Evolutionary conservation across 1,140 invertebrate genomes (phyloP).

Genomic region (Leptoteleia sp.): DNA sequence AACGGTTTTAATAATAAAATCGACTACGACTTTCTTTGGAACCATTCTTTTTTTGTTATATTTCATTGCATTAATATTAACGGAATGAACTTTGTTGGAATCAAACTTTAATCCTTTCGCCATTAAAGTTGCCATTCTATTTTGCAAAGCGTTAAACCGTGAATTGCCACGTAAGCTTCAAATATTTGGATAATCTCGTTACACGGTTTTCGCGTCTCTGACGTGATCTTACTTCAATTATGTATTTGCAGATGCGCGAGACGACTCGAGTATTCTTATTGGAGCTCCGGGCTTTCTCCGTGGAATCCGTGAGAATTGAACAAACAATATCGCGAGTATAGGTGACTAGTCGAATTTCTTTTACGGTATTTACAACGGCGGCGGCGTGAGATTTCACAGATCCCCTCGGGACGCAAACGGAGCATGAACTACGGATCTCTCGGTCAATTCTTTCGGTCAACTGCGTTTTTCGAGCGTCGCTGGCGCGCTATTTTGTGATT

Average conservation of each 20-base stretch:
- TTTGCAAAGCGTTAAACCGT: too few species aligned
- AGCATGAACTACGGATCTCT: constrained; percentile 25
- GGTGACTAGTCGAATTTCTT: constrained; percentile 45
- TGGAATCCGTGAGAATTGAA: too few species aligned
- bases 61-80: too few species aligned
- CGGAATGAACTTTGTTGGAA: too few species aligned
- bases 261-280: constrained; percentile 13
- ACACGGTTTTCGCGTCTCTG: not conserved
- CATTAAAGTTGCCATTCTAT: too few species aligned
- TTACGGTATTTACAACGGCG: constrained; percentile 39
- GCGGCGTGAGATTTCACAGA: constrained; percentile 22
- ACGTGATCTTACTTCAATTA: not conserved
- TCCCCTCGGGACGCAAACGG: constrained; percentile 20
- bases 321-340: constrained; percentile 36
- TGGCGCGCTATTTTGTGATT: constrained; percentile 34
- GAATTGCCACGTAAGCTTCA: too few species aligned
- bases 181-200: constrained; percentile 16
- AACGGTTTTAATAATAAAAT: too few species aligned
- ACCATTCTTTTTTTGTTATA: too few species aligned
- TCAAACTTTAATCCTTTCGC: too few species aligned
- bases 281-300: not conserved
- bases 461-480: constrained; percentile 16
- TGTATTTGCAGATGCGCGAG: not conserved
- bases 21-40: too few species aligned
- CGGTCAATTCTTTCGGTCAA: constrained; percentile 45